A percentile compares a stretch with the other conserved stretches of the same genome.
phyloP scores from a whole-genome alignment of 1,140 invertebrate species.

The Asbolus verrucosus region DNA sequence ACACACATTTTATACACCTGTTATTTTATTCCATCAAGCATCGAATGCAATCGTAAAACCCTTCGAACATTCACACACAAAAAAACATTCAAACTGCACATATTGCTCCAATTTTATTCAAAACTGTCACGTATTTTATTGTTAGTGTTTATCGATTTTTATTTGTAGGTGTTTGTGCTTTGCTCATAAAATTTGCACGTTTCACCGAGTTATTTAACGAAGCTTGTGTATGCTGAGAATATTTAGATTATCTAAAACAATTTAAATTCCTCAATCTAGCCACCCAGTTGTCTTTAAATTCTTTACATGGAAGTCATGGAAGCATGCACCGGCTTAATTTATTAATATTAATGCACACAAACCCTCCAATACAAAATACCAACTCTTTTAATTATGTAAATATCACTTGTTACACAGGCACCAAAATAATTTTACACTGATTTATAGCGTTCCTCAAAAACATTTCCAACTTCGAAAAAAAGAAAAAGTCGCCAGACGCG shows the following conservation, averaged over 20 bases:
- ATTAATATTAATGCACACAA: slow-evolving; percentile 11
- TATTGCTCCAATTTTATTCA: slow-evolving; percentile 10
- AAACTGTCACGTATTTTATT: slow-evolving; percentile 33
- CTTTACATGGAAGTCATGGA: slow-evolving; percentile 8
- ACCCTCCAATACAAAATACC: slow-evolving; percentile 28
- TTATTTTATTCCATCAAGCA: too few species aligned
- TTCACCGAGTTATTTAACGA: slow-evolving; percentile 39
- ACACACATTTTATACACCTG: slow-evolving; percentile 11
- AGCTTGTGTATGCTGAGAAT: slow-evolving; percentile 33
- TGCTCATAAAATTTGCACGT: slow-evolving; percentile 41
- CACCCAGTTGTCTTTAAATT: slow-evolving; percentile 39
- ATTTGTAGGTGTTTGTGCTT: slow-evolving; percentile 31
- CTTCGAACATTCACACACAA: background rate
- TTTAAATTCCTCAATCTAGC: slow-evolving; percentile 31
- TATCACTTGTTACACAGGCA: too few species aligned
- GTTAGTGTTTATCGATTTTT: slow-evolving; percentile 41
- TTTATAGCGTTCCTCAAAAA: too few species aligned
- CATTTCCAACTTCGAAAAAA: too few species aligned
- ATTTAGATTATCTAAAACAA: slow-evolving; percentile 36
- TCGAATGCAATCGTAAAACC: too few species aligned
- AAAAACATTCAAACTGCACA: slow-evolving; percentile 26
- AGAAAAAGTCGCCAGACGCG: too few species aligned
- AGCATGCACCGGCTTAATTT: slow-evolving; percentile 25
- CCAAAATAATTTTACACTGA: too few species aligned
- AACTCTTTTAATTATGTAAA: background rate